Evolutionary conservation across 1,140 invertebrate species (phyloP).

Genomic region (Tyrophagus putrescentiae): DNA sequence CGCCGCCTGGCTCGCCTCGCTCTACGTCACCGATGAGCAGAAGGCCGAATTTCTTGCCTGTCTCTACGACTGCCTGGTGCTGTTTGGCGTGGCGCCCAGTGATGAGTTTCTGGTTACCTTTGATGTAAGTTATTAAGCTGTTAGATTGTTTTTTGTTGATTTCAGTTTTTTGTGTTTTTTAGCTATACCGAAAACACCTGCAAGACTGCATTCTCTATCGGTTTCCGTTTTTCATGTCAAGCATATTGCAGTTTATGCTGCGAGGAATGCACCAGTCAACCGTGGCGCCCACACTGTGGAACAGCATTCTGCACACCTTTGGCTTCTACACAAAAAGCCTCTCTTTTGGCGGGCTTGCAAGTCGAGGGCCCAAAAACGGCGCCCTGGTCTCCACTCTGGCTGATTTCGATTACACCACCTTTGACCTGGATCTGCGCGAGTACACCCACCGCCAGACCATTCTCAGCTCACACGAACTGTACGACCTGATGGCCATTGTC

Average conservation of each 20-base stretch:
- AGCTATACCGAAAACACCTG: slow-evolving; percentile 17
- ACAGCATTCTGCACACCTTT: slow-evolving; percentile 5
- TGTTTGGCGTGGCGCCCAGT: background rate
- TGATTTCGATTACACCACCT: slow-evolving; percentile 9
- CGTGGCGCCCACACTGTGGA: slow-evolving; percentile 14
- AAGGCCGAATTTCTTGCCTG: background rate
- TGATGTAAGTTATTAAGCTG: slow-evolving; percentile 13
- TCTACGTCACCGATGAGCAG: background rate
- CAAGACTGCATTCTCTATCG: background rate
- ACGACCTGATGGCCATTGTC: background rate
- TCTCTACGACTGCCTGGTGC: background rate
- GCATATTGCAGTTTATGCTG: background rate
- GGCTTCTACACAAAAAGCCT: slow-evolving; percentile 15
- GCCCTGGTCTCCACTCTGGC: background rate
- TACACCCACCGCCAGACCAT: background rate
- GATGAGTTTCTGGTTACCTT: slow-evolving; percentile 17
- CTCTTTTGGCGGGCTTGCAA: background rate
- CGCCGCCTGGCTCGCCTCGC: slow-evolving; percentile 2
- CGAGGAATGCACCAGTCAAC: background rate
- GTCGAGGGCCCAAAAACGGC: background rate
- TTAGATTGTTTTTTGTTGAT: background rate
- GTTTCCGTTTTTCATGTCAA: slow-evolving; percentile 4
- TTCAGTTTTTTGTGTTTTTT: background rate
- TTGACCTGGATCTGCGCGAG: background rate
- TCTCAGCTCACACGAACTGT: slow-evolving; percentile 9